These are phyloP conservation scores for Trimorus sp. DNA, from an alignment of 2,888 invertebrate genomes.

Conservation along the genomic window DNA sequence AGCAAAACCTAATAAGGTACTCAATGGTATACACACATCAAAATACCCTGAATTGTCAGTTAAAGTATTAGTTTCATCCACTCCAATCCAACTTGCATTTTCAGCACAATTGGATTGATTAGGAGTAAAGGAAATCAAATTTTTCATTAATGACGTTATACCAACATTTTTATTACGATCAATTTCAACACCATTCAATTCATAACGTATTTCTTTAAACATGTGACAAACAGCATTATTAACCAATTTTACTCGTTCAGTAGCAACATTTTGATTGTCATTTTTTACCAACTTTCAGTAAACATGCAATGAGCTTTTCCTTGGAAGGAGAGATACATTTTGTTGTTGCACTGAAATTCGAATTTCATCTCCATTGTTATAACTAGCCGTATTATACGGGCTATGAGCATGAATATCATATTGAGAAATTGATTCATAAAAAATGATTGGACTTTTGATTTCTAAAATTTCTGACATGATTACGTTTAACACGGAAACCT, in stretches of 20 bases:
- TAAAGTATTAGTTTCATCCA: conserved; percentile 24
- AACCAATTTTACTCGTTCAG: too few relatives aligned
- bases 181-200: too few relatives aligned
- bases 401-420: conserved; percentile 53
- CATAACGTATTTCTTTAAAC: too few relatives aligned
- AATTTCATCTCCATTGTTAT: too few relatives aligned
- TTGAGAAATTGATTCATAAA: too few relatives aligned
- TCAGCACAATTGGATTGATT: conserved; percentile 10
- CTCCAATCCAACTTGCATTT: conserved; percentile 70
- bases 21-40: conserved; percentile 74
- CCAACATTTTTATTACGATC: too few relatives aligned
- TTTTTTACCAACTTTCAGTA: conserved; percentile 34
- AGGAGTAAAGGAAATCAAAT: conserved; percentile 53
- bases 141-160: conserved; percentile 69
- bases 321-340: too few relatives aligned
- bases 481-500: conserved; percentile 56
- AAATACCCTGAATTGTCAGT: conserved; percentile 68
- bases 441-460: conserved; percentile 46
- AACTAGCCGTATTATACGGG: too few relatives aligned
- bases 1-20: conserved; percentile 61
- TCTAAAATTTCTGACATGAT: conserved; percentile 17
- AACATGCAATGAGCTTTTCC: conserved; percentile 48
- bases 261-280: too few relatives aligned
- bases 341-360: too few relatives aligned
- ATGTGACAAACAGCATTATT: too few relatives aligned